These are phyloP conservation scores for Hydropsyche betteni DNA, from an alignment of 2,888 invertebrate species.

Conservation along the genomic window DNA sequence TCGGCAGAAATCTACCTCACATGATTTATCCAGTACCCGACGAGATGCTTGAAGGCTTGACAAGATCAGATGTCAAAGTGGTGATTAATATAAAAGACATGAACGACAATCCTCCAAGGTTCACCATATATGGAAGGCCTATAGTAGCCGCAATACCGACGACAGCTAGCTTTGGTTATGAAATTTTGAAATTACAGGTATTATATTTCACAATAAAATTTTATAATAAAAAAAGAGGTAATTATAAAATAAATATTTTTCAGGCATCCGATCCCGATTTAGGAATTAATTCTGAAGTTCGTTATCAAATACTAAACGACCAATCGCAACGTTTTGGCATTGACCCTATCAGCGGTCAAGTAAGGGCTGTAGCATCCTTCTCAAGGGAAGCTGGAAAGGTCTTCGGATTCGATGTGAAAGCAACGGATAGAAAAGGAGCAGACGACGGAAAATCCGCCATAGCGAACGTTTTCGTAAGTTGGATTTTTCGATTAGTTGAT, in stretches of 20 bases:
- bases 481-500: background rate
- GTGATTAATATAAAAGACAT: constrained; percentile 80
- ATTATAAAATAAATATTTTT: background rate
- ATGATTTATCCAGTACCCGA: constrained; percentile 81
- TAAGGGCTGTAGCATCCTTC: constrained; percentile 76
- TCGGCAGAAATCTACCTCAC: constrained; percentile 74
- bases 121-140: constrained; percentile 78
- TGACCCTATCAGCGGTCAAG: constrained; percentile 79
- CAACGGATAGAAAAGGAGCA: constrained; percentile 81
- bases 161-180: constrained; percentile 82
- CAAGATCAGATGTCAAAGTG: constrained; percentile 81
- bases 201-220: background rate
- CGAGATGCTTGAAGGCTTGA: constrained; percentile 75
- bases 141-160: constrained; percentile 85
- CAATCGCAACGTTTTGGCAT: constrained; percentile 80
- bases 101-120: constrained; percentile 85
- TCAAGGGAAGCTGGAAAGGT: constrained; percentile 77
- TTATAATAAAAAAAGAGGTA: background rate
- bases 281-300: constrained; percentile 80
- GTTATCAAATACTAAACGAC: constrained; percentile 82
- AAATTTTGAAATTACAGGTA: constrained; percentile 79
- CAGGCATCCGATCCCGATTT: constrained; percentile 79
- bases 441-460: constrained; percentile 85
- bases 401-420: constrained; percentile 88
- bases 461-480: constrained; percentile 84